phyloP scores from a whole-genome alignment of 2,888 invertebrate species.

The Liopterus haemorrhoidalis region DNA sequence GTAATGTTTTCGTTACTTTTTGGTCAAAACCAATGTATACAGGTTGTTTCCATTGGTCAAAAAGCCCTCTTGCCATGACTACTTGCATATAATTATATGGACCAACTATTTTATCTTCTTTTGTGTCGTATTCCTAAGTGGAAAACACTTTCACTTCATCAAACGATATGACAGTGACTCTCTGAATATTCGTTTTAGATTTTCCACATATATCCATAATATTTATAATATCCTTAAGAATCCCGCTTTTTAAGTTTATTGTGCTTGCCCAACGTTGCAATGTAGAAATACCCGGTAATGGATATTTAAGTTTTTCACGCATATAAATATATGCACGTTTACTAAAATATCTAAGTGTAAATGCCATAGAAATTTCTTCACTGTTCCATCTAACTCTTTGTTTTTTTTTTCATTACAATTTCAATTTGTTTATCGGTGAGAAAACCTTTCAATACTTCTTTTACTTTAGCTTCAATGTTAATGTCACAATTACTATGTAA shows the following conservation, averaged over 20 bases:
- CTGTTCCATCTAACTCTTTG: conserved; percentile 5
- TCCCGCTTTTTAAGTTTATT: conserved; percentile 21
- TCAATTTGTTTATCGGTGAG: too few relatives aligned
- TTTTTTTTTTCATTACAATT: conserved; percentile 16
- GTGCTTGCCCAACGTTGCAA: conserved; percentile 28
- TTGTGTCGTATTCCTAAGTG: conserved; percentile 26
- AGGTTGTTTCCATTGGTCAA: conserved; percentile 32
- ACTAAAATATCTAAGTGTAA: conserved; percentile 29
- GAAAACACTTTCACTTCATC: conserved; percentile 28
- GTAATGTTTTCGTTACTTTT: conserved; percentile 28
- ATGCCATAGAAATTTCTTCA: conserved; percentile 25
- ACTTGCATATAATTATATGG: conserved; percentile 30
- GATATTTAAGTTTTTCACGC: conserved; percentile 27
- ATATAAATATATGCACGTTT: conserved; percentile 27
- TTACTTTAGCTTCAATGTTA: too few relatives aligned
- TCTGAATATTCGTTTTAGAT: conserved; percentile 13
- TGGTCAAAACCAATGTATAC: conserved; percentile 31
- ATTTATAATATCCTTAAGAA: conserved; percentile 24
- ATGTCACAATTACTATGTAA: too few relatives aligned
- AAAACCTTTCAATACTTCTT: too few relatives aligned
- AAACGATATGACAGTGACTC: conserved; percentile 24
- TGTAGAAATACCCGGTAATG: conserved; percentile 24
- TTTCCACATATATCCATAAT: conserved; percentile 22
- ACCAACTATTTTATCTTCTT: conserved; percentile 27
- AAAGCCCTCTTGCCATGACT: conserved; percentile 31